These are phyloP conservation scores for Cheilosia impressa DNA, from an alignment of 2,888 invertebrate species.

Conservation along the genomic window DNA sequence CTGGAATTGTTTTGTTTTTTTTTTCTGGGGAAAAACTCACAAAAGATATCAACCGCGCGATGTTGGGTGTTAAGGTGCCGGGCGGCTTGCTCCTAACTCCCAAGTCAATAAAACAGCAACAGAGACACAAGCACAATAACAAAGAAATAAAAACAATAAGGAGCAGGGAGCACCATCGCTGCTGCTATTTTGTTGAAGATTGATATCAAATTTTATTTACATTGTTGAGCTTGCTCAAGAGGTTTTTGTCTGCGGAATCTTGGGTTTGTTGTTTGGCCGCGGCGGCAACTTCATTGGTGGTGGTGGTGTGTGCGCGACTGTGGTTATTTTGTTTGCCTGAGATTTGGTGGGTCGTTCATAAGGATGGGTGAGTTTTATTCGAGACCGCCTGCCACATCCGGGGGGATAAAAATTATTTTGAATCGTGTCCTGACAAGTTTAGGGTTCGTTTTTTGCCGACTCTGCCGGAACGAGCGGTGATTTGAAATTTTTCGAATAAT, in stretches of 20 bases:
- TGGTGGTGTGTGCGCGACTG: conserved; percentile 21
- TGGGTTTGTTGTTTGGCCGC: conserved; percentile 31
- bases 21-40: background rate
- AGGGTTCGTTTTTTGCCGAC: conserved; percentile 1
- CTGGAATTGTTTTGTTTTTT: conserved; percentile 2
- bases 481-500: conserved; percentile 15
- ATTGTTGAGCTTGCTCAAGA: conserved; percentile 63
- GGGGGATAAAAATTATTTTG: conserved; percentile 42
- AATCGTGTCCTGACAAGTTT: conserved; percentile 17
- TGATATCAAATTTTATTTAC: conserved; percentile 75
- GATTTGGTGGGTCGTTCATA: conserved; percentile 47
- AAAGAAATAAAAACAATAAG: conserved; percentile 60
- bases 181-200: conserved; percentile 56
- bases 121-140: conserved; percentile 44
- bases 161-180: conserved; percentile 51
- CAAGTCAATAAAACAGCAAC: conserved; percentile 63
- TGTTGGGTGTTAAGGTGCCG: conserved; percentile 36
- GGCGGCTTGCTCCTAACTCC: conserved; percentile 54
- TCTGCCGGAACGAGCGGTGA: background rate
- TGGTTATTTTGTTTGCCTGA: conserved; percentile 40
- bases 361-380: conserved; percentile 63
- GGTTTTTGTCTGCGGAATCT: conserved; percentile 42
- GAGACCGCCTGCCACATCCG: background rate
- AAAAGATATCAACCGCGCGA: conserved; percentile 35
- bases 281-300: background rate